Evolutionary conservation across 2,888 invertebrate genomes (phyloP).

Genomic region (Pharmacophagus antenor): DNA sequence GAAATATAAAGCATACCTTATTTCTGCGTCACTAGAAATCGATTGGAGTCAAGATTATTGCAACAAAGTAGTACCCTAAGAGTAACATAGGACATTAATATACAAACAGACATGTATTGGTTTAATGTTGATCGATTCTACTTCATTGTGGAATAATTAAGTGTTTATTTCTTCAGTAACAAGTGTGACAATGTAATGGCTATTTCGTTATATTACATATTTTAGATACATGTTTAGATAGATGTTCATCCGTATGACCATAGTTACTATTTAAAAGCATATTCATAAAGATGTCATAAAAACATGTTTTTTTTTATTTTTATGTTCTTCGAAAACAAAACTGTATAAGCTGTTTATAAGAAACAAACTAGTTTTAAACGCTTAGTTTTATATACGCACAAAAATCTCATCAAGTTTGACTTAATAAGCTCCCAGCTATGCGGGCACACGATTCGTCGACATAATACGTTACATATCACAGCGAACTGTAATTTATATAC

Average conservation of each 20-base stretch:
- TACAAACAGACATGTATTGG: no score
- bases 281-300: no score
- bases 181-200: no score
- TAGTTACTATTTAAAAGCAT: no score
- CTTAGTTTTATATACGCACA: slow-evolving; percentile 27
- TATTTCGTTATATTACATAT: no score
- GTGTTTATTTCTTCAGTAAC: no score
- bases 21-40: slow-evolving; percentile 40
- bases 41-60: background rate
- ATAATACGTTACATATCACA: slow-evolving; percentile 44
- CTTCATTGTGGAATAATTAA: no score
- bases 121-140: no score
- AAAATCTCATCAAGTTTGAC: slow-evolving; percentile 43
- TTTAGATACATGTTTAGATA: no score
- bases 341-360: background rate
- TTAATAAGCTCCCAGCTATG: slow-evolving; percentile 58
- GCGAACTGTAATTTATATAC: slow-evolving; percentile 40
- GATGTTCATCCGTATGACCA: no score
- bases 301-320: no score
- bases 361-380: slow-evolving; percentile 11
- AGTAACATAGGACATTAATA: background rate
- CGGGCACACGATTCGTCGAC: slow-evolving; percentile 45
- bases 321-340: no score
- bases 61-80: background rate
- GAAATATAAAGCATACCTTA: slow-evolving; percentile 54